phyloP scores from a whole-genome alignment of 2,113 vertebrate genomes.

The Aplodontia rufa region DNA sequence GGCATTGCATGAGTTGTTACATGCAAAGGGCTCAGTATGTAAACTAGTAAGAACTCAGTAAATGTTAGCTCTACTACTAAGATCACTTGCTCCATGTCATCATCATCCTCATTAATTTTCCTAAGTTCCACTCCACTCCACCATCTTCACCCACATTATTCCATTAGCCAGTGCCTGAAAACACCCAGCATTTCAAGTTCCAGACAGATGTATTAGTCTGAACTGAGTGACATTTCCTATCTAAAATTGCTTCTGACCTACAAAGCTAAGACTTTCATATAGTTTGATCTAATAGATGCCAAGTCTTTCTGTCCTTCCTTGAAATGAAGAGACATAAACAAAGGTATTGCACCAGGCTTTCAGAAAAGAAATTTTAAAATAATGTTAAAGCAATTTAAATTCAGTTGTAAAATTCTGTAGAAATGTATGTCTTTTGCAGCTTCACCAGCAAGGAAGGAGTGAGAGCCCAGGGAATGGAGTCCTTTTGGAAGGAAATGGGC shows the following conservation, averaged over 20 bases:
- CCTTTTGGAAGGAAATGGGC: neutral
- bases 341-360: neutral
- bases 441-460: neutral
- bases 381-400: neutral
- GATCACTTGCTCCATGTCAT: neutral
- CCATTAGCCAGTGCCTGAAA: neutral
- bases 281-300: neutral
- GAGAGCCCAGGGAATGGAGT: neutral
- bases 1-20: neutral
- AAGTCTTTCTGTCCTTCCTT: conserved; percentile 2
- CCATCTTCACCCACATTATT: accelerated
- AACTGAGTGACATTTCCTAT: neutral
- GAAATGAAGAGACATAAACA: neutral
- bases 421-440: neutral
- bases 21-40: neutral
- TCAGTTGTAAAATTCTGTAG: neutral
- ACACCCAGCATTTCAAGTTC: neutral
- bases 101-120: neutral
- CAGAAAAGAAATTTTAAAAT: neutral
- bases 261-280: neutral
- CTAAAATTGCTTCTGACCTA: neutral
- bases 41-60: neutral
- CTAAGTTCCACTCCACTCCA: neutral
- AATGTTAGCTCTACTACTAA: neutral
- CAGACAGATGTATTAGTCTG: neutral